These are phyloP conservation scores for Gallinago nigripennis DNA, from an alignment of 2,797 vertebrate species.

Conservation along the genomic window DNA sequence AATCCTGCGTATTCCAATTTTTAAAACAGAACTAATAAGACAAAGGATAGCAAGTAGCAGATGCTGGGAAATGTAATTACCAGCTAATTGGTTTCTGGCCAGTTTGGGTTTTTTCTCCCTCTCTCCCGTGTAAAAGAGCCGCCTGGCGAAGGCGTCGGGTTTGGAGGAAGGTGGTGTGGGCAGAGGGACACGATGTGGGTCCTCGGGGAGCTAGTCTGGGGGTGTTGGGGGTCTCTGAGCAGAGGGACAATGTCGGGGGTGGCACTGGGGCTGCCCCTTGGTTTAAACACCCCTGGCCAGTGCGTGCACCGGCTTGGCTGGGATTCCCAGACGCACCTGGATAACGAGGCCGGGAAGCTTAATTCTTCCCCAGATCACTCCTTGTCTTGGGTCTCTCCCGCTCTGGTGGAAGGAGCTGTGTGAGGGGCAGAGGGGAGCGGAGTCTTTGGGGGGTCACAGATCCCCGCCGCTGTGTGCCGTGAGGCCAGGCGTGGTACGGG, in stretches of 20 bases:
- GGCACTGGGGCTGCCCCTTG: not conserved
- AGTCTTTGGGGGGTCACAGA: not conserved
- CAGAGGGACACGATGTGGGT: rapidly evolving
- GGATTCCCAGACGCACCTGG: not conserved
- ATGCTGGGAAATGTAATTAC: conserved; percentile 69
- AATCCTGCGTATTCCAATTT: conserved; percentile 44
- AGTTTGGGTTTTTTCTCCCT: not conserved
- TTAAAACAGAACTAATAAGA: conserved; percentile 67
- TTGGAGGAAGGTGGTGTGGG: not conserved
- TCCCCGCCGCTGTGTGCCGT: not conserved
- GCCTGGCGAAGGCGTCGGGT: not conserved
- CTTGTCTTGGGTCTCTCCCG: not conserved
- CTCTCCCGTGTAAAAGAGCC: not conserved
- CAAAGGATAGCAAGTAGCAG: conserved; percentile 68
- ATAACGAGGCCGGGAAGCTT: not conserved
- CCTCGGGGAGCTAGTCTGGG: rapidly evolving
- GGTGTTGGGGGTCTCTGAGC: rapidly evolving
- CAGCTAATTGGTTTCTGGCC: conserved; percentile 37
- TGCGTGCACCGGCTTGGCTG: rapidly evolving
- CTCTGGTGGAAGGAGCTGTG: not conserved
- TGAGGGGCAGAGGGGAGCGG: not conserved
- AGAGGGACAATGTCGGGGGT: rapidly evolving
- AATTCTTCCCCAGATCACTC: not conserved
- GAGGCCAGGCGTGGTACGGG: not conserved
- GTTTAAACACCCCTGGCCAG: not conserved